phyloP scores from a whole-genome alignment of 2,888 invertebrate genomes.

The Sinodicranocentrus sp. region DNA sequence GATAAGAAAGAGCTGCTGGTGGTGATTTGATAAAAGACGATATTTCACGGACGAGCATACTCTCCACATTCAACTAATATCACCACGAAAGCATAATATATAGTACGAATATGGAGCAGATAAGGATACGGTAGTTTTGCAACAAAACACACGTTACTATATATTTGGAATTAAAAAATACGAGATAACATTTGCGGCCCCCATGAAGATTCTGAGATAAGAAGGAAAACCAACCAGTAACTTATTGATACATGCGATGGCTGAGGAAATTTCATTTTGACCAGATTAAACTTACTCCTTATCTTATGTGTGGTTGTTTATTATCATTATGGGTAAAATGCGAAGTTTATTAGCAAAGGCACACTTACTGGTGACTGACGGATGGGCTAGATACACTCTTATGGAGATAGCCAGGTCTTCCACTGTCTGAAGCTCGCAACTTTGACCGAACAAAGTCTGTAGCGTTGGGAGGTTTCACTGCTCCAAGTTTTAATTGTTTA shows the following conservation, averaged over 20 bases:
- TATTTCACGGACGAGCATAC: too few species aligned
- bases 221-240: too few species aligned
- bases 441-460: slow-evolving; percentile 69
- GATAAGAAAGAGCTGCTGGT: background rate
- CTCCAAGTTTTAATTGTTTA: slow-evolving; percentile 59
- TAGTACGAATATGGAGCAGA: background rate
- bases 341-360: too few species aligned
- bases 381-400: slow-evolving; percentile 76
- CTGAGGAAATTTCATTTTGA: too few species aligned
- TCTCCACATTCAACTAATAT: too few species aligned
- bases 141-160: too few species aligned
- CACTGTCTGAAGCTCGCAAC: slow-evolving; percentile 72
- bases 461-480: slow-evolving; percentile 54
- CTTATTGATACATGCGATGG: too few species aligned
- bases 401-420: slow-evolving; percentile 74
- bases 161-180: too few species aligned
- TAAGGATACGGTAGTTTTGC: background rate
- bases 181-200: too few species aligned
- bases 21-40: background rate
- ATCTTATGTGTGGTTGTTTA: background rate
- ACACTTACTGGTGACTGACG: slow-evolving; percentile 72
- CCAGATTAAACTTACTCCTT: too few species aligned
- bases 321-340: background rate
- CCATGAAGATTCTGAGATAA: too few species aligned
- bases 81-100: too few species aligned